phyloP scores from a whole-genome alignment of 1,140 invertebrate species.

The Cotesia vestalis region DNA sequence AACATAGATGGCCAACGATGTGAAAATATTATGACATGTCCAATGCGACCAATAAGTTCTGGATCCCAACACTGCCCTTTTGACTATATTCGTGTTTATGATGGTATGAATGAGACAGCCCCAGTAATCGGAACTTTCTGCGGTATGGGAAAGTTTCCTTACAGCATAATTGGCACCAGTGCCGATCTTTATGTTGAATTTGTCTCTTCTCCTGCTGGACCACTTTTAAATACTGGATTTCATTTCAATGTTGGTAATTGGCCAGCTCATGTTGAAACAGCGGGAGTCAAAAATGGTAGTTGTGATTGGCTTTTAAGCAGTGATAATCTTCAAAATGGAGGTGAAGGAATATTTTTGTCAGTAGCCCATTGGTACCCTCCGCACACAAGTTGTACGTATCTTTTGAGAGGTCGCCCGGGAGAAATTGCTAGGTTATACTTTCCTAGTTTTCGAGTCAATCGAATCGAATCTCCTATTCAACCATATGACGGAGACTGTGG shows the following conservation, averaged over 20 bases:
- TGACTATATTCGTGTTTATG: slow-evolving; percentile 90
- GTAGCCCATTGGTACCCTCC: slow-evolving; percentile 93
- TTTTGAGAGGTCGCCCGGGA: slow-evolving; percentile 82
- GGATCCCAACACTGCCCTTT: slow-evolving; percentile 88
- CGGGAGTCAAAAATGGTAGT: slow-evolving; percentile 82
- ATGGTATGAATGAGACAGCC: slow-evolving; percentile 86
- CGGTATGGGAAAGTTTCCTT: slow-evolving; percentile 92
- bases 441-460: slow-evolving; percentile 88
- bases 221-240: slow-evolving; percentile 88
- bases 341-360: slow-evolving; percentile 88
- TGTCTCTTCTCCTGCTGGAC: slow-evolving; percentile 87
- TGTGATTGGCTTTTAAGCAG: slow-evolving; percentile 88
- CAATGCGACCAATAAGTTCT: slow-evolving; percentile 88
- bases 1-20: slow-evolving; percentile 92
- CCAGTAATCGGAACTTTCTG: slow-evolving; percentile 91
- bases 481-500: slow-evolving; percentile 87
- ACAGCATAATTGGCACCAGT: slow-evolving; percentile 91
- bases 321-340: slow-evolving; percentile 78
- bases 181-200: slow-evolving; percentile 91
- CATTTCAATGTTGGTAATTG: slow-evolving; percentile 93
- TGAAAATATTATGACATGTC: slow-evolving; percentile 94
- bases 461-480: slow-evolving; percentile 87
- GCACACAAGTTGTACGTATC: slow-evolving; percentile 88
- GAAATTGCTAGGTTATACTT: slow-evolving; percentile 89
- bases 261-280: slow-evolving; percentile 88